Base-by-base conservation (phyloP, 1,140 invertebrate genomes). In the Mercenaria mercenaria region DNA sequence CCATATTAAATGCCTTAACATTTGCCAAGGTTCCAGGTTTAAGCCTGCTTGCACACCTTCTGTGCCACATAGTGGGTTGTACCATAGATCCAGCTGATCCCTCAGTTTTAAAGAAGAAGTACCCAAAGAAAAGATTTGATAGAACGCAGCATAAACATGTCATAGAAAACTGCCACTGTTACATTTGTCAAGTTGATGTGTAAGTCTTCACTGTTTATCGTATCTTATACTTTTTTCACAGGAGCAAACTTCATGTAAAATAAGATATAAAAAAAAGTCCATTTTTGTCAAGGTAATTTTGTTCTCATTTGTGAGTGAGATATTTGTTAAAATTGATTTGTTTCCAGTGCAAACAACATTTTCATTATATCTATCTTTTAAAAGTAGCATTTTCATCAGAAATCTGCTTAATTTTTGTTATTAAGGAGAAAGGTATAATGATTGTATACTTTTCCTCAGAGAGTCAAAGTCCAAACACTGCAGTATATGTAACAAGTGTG, bases 401-500 rank as follows among this genome's bases (percentile, higher is more conserved):
- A n/a, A n/a, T n/a, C n/a, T n/a, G n/a, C n/a, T n/a, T n/a, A n/a
- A n/a, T n/a, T n/a, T n/a, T n/a, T n/a, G n/a, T n/a, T n/a, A n/a
- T n/a, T n/a, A n/a, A n/a, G n/a, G n/a, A n/a, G n/a, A n/a, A n/a
- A n/a, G n/a, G n/a, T n/a, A n/a, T n/a, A n/a, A n/a, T n/a, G n/a
- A n/a, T n/a, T n/a, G n/a, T n/a, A n/a, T n/a, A n/a, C 79, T 88
- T 52, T 61, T 76, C 95, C 95, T 69, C 93, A 96, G 96, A 26
- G 95, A 93, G 76, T 85, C 89, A 20, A 95, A 94, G 89, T 96
- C 99, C 1, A 99, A 99, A 96, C 99, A 99, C 96, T 99, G 99
- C 94, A 98, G 98, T 91, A 97, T 98, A 69, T 99, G 99, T 96
- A 99, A 99, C 96, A 99, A 99, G 96, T 99, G 99, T 96, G 97